These are phyloP conservation scores for Clarias fuscus DNA, from an alignment of 2,797 vertebrate species.

Conservation along the genomic window DNA sequence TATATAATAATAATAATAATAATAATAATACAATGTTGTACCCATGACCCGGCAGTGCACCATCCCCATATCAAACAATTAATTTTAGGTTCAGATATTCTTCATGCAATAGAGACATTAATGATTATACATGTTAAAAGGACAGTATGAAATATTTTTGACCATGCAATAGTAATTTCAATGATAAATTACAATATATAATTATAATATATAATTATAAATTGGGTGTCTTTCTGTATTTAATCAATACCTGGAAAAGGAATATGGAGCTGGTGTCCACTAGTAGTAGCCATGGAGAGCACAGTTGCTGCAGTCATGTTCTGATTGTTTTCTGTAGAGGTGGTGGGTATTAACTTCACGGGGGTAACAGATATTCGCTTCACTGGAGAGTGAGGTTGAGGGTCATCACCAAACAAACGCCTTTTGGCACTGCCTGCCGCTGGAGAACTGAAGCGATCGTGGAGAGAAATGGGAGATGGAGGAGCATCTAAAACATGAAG, in stretches of 20 bases:
- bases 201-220: too few relatives aligned
- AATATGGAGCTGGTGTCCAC: conserved; percentile 75
- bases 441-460: conserved; percentile 93
- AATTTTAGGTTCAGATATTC: too few relatives aligned
- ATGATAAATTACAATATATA: too few relatives aligned
- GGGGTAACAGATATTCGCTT: conserved; percentile 76
- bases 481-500: conserved; percentile 75
- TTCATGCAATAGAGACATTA: too few relatives aligned
- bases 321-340: conserved; percentile 66
- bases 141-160: too few relatives aligned
- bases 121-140: too few relatives aligned
- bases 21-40: too few relatives aligned
- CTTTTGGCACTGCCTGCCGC: conserved; percentile 92
- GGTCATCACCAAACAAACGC: conserved; percentile 90
- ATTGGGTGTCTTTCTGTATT: too few relatives aligned
- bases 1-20: too few relatives aligned
- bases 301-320: conserved; percentile 72
- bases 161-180: too few relatives aligned
- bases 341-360: conserved; percentile 73
- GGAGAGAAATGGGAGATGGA: conserved; percentile 87
- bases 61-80: too few relatives aligned
- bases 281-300: conserved; percentile 73
- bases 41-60: too few relatives aligned
- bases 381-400: conserved; percentile 70
- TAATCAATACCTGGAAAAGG: conserved; percentile 79